A percentile compares a stretch with the other conserved stretches of the same genome.
phyloP scores from a whole-genome alignment of 30 jellyfish, hydroid and myxozoan genomes.

The Aurelia sp. region DNA sequence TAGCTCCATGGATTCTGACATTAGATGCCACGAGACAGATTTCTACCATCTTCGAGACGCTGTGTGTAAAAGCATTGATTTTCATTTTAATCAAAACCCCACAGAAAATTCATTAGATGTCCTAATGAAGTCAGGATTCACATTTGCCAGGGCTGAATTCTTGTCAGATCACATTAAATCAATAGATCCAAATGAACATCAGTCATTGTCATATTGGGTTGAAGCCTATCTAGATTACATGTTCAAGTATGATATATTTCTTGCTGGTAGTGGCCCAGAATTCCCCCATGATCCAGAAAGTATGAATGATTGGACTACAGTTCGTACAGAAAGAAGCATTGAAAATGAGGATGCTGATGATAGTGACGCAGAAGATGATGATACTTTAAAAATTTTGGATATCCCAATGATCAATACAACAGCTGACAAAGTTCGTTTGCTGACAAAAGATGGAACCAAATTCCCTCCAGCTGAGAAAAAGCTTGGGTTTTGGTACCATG shows the following conservation, averaged over 20 bases:
- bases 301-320: neutral
- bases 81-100: neutral
- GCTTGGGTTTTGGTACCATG: slow-evolving; percentile 4
- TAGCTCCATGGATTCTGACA: neutral
- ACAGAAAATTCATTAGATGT: neutral
- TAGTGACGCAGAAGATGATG: neutral
- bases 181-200: no score
- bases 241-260: slow-evolving; percentile 6
- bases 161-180: no score
- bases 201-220: slow-evolving; percentile 1
- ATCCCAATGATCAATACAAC: neutral
- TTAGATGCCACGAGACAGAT: slow-evolving; percentile 1
- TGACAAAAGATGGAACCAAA: neutral
- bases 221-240: slow-evolving; percentile 1
- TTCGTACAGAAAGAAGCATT: neutral
- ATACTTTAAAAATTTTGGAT: neutral
- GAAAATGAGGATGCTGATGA: neutral
- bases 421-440: no score
- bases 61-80: neutral
- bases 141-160: neutral
- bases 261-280: neutral
- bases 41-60: neutral
- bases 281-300: neutral
- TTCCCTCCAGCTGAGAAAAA: neutral
- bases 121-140: neutral